Base-by-base conservation (phyloP, 2,797 vertebrate species). In the Pogoniulus pusillus region DNA sequence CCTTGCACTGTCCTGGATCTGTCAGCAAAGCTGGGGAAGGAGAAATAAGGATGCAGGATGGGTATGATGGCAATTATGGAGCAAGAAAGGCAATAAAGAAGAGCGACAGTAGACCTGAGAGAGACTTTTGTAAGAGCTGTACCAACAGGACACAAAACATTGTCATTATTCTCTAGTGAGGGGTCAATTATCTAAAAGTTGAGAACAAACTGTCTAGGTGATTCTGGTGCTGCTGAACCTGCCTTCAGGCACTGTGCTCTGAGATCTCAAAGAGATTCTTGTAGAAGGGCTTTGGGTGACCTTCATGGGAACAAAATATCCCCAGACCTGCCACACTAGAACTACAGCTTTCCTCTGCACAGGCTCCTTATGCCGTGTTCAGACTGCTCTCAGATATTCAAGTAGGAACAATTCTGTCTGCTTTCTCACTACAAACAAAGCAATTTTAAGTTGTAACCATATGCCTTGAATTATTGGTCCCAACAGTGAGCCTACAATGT, bases 191-290 rank as follows among this genome's bases (percentile, higher is more conserved):
- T 6, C 23, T 59, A 59, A 35, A 91, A 59, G 24, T 6, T 27
- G 23, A 24, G 41, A 85, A 77, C 0, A 1, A 39, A 34, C 29
- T 6, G 16, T 57, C 32, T 66, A 66, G 7, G 53, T 62, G 37
- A 39, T 87, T 87, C 11, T 14, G 2, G 29, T 68, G 53, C 58
- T 80, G 39, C 41, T 80, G 37, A 86, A 65, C 32, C 39, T 64
- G 41, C 8, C 29, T 15, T 9, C 3, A 12, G 19, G 34, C 15
- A 58, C 0, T 0, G 4, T 53, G 37, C 10, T 66, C 55, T 27
- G 14, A 77, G 16, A 57, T 32, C 39, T 59, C 78, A 32, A 83
- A 60, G 29, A 79, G 62, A 89, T 27, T 51, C 27, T 19, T 43
- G 12, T 8, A 59, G n/a, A 58, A 88, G 37, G 12, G 49, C 14